phyloP scores from a whole-genome alignment of 1,140 invertebrate species.

The Drosophila sechellia region DNA sequence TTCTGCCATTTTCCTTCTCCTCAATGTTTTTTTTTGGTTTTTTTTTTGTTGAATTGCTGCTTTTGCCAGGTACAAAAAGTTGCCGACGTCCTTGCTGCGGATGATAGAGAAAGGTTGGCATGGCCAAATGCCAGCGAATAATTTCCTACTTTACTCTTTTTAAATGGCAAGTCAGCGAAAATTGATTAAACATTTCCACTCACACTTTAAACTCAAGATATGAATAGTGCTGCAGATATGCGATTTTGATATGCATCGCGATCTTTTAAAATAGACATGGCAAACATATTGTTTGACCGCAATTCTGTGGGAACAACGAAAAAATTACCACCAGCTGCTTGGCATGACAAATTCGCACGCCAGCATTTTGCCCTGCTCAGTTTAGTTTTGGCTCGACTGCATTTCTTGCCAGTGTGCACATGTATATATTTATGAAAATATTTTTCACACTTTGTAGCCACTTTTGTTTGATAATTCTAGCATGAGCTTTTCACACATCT shows the following conservation, averaged over 20 bases:
- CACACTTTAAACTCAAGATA: constrained; percentile 34
- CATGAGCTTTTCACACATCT: constrained; percentile 48
- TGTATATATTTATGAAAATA: constrained; percentile 71
- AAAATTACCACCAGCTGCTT: constrained; percentile 79
- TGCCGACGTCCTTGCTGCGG: constrained; percentile 66
- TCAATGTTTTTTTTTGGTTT: constrained; percentile 6
- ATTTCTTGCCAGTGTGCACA: neutral
- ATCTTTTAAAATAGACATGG: constrained; percentile 65
- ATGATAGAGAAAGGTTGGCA: constrained; percentile 40
- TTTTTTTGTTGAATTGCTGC: constrained; percentile 13
- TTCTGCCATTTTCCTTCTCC: constrained; percentile 24
- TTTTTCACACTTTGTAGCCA: constrained; percentile 77
- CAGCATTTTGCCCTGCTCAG: constrained; percentile 45
- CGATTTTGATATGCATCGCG: constrained; percentile 27
- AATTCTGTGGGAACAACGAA: constrained; percentile 62
- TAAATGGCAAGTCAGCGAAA: constrained; percentile 50
- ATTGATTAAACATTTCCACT: constrained; percentile 76
- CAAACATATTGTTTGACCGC: constrained; percentile 80
- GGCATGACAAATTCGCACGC: constrained; percentile 74
- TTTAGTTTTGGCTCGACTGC: constrained; percentile 35
- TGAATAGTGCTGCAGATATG: constrained; percentile 4
- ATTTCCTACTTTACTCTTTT: constrained; percentile 36
- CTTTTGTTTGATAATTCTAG: constrained; percentile 46
- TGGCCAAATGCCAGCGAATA: constrained; percentile 53
- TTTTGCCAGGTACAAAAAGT: constrained; percentile 62